Evolutionary conservation across 2,113 vertebrate species (phyloP).

Genomic region (Collichthys lucidus): DNA sequence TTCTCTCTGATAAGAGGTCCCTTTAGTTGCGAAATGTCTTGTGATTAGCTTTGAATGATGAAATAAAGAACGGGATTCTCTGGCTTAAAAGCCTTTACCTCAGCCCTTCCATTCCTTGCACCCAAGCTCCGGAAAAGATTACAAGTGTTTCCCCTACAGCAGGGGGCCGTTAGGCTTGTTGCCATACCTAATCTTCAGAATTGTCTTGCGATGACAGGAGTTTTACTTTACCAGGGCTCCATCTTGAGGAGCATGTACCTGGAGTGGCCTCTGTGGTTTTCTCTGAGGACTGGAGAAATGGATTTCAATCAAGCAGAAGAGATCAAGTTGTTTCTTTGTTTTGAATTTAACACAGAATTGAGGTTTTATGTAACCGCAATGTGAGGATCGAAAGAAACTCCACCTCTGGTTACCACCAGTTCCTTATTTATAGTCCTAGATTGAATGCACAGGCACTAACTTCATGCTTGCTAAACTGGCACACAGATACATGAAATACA

Average conservation of each 20-base stretch:
- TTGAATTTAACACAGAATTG: slow-evolving; percentile 37
- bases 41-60: slow-evolving; percentile 40
- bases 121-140: slow-evolving; percentile 22
- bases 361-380: slow-evolving; percentile 23
- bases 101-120: background rate
- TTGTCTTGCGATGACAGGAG: slow-evolving; percentile 51
- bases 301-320: slow-evolving; percentile 55
- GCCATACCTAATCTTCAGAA: slow-evolving; percentile 65
- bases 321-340: slow-evolving; percentile 44
- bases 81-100: slow-evolving; percentile 42
- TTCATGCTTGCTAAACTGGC: background rate
- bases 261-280: slow-evolving; percentile 36
- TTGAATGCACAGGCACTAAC: background rate
- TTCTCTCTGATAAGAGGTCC: slow-evolving; percentile 57
- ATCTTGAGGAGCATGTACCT: slow-evolving; percentile 40
- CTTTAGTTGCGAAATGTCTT: slow-evolving; percentile 55
- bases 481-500: background rate
- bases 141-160: slow-evolving; percentile 26
- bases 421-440: slow-evolving; percentile 3
- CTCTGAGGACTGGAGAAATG: slow-evolving; percentile 46
- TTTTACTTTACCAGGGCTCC: slow-evolving; percentile 46
- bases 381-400: slow-evolving; percentile 12
- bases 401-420: slow-evolving; percentile 9
- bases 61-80: slow-evolving; percentile 23
- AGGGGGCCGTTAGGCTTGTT: slow-evolving; percentile 21